Evolutionary conservation across 2,888 invertebrate species (phyloP).

Genomic region (Drosophila leonis): DNA sequence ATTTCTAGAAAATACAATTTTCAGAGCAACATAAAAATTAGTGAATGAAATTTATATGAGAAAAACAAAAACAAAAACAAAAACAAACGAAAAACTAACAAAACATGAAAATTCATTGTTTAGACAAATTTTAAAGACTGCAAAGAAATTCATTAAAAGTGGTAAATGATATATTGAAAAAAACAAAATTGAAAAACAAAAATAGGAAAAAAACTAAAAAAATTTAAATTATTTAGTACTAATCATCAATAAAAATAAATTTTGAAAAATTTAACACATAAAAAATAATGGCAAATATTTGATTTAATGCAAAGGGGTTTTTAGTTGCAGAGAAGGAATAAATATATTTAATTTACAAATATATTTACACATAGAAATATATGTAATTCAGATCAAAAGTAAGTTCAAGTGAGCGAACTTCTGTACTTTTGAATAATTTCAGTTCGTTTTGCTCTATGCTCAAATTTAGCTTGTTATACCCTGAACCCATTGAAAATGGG

Average conservation of each 20-base stretch:
- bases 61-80: background rate
- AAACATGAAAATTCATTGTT: constrained; percentile 81
- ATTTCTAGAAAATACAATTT: constrained; percentile 59
- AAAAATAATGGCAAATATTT: constrained; percentile 10
- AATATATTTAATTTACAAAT: background rate
- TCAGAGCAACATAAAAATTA: constrained; percentile 57
- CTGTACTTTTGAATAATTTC: too few relatives aligned
- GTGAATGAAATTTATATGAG: constrained; percentile 51
- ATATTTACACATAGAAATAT: background rate
- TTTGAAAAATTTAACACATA: constrained; percentile 67
- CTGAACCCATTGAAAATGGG: too few relatives aligned
- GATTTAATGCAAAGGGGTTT: background rate
- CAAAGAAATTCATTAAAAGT: constrained; percentile 84
- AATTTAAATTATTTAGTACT: constrained; percentile 76
- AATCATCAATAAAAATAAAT: constrained; percentile 73
- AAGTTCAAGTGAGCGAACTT: background rate
- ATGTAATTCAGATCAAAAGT: background rate
- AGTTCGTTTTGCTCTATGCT: too few relatives aligned
- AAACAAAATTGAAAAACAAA: constrained; percentile 27
- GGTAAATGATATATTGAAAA: constrained; percentile 75
- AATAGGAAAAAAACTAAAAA: constrained; percentile 48
- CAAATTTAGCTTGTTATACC: too few relatives aligned
- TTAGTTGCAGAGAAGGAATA: background rate
- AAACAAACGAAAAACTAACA: constrained; percentile 31
- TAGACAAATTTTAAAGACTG: constrained; percentile 85